phyloP scores from a whole-genome alignment of 2,888 invertebrate species.

The Crematogaster levior region DNA sequence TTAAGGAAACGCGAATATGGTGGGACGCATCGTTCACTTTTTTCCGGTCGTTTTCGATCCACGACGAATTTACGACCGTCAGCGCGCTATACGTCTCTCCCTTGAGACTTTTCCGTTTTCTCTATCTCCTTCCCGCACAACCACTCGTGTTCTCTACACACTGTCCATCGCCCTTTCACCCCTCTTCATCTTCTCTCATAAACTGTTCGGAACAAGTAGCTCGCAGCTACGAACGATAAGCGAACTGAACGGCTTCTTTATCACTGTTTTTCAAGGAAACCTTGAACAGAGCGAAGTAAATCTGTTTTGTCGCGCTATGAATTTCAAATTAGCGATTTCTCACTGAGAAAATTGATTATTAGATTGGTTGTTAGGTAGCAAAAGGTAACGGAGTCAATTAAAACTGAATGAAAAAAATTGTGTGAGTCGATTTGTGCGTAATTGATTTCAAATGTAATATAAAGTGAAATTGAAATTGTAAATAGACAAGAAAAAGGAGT shows the following conservation, averaged over 20 bases:
- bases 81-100: constrained; percentile 59
- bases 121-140: constrained; percentile 32
- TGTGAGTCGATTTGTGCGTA: neutral
- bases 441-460: constrained; percentile 4
- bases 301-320: too few relatives aligned
- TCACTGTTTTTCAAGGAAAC: constrained; percentile 4
- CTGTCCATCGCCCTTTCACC: neutral
- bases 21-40: neutral
- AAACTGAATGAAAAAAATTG: neutral
- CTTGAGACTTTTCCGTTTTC: constrained; percentile 30
- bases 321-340: constrained; percentile 4
- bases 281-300: neutral
- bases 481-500: neutral
- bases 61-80: constrained; percentile 55
- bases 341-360: neutral
- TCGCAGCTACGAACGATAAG: constrained; percentile 46
- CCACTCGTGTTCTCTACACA: constrained; percentile 4
- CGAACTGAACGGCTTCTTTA: constrained; percentile 26
- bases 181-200: constrained; percentile 44
- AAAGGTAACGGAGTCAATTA: neutral
- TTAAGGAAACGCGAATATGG: constrained; percentile 16
- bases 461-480: neutral
- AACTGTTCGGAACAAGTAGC: constrained; percentile 54
- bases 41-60: constrained; percentile 57
- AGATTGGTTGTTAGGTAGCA: neutral